phyloP scores from a whole-genome alignment of 2,113 vertebrate species.

The Orcinus orca region DNA sequence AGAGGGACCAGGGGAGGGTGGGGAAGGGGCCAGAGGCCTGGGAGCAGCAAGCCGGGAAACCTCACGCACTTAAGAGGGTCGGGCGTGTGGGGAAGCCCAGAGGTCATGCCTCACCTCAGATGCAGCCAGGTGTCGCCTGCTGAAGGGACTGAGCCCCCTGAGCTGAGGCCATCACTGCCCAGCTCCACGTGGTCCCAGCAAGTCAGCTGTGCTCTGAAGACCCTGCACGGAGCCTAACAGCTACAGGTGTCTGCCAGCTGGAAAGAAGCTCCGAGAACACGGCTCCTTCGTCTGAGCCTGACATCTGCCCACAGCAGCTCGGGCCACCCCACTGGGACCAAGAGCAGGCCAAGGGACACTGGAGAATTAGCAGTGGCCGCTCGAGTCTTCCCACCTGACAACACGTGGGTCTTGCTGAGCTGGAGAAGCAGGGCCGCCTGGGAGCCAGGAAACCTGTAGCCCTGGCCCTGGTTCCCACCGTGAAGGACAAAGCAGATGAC shows the following conservation, averaged over 20 bases:
- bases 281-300: not conserved
- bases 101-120: not conserved
- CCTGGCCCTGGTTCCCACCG: not conserved
- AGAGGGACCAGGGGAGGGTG: not conserved
- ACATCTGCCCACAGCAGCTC: not conserved
- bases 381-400: not conserved
- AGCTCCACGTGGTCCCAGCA: not conserved
- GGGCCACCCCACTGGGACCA: not conserved
- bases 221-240: not conserved
- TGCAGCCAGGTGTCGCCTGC: rapidly evolving
- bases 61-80: not conserved
- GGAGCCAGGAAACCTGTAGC: not conserved
- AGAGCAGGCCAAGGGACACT: too few relatives aligned
- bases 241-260: not conserved
- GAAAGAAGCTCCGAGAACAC: not conserved
- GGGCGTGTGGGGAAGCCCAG: rapidly evolving
- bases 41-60: not conserved
- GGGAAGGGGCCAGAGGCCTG: not conserved
- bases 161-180: not conserved
- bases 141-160: not conserved
- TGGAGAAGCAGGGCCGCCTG: not conserved
- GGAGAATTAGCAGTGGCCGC: not conserved
- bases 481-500: not conserved
- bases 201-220: not conserved
- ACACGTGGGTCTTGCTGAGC: not conserved